Evolutionary conservation across 2,113 vertebrate species (phyloP).

Genomic region (human (Homo sapiens)): GRCh38 chr15:86056001-86056500

Average conservation of each 20-base stretch:
- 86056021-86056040: neutral
- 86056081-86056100: neutral
- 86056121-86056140: neutral
- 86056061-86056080: neutral
- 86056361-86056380: neutral
- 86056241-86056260: neutral
- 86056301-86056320: neutral
- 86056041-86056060: neutral
- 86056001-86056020: neutral
- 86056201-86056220: neutral
- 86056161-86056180: neutral
- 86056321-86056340: neutral
- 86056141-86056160: neutral
- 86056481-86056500: neutral
- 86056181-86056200: neutral
- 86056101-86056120: neutral
- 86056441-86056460: neutral
- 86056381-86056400: neutral
- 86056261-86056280: neutral
- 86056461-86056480: neutral
- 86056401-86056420: neutral
- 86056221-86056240: neutral
- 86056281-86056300: neutral
- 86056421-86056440: neutral
- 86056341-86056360: neutral